These are phyloP conservation scores for Pedionomus torquatus DNA, from an alignment of 2,113 vertebrate genomes.

Conservation along the genomic window DNA sequence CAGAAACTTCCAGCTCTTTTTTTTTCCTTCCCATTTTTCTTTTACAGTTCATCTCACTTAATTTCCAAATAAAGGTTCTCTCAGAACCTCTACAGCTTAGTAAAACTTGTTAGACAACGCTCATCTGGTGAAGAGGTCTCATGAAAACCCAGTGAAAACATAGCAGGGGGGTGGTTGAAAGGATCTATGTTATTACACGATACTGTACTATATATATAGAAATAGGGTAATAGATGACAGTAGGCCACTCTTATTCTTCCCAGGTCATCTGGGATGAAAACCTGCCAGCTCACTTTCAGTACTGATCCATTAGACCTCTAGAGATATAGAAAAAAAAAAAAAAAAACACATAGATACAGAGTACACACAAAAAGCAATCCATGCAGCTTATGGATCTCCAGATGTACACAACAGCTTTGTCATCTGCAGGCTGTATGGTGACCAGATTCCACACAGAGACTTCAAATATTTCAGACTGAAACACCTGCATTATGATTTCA, in stretches of 20 bases:
- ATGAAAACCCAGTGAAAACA: not conserved
- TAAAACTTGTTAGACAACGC: not conserved
- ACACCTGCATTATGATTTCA: not conserved
- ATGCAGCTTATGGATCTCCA: not conserved
- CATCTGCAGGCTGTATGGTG: accelerated
- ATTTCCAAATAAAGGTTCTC: not conserved
- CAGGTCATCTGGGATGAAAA: not conserved
- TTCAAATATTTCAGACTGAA: not conserved
- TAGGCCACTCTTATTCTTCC: not conserved
- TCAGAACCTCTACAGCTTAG: not conserved
- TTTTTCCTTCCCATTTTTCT: not conserved
- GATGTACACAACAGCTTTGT: not conserved
- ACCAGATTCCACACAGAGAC: not conserved
- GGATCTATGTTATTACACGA: not conserved
- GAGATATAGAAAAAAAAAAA: not conserved
- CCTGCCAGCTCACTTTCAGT: not conserved
- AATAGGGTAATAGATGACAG: not conserved
- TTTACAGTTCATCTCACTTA: not conserved
- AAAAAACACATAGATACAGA: not conserved
- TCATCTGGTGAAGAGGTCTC: not conserved
- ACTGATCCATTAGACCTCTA: not conserved
- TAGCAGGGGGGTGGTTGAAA: not conserved
- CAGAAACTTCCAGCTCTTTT: not conserved
- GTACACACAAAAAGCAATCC: not conserved
- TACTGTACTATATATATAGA: not conserved